A percentile compares a stretch with the other conserved stretches of the same genome.
phyloP scores from a whole-genome alignment of 2,113 vertebrate genomes.

The Lamprotornis superbus region DNA sequence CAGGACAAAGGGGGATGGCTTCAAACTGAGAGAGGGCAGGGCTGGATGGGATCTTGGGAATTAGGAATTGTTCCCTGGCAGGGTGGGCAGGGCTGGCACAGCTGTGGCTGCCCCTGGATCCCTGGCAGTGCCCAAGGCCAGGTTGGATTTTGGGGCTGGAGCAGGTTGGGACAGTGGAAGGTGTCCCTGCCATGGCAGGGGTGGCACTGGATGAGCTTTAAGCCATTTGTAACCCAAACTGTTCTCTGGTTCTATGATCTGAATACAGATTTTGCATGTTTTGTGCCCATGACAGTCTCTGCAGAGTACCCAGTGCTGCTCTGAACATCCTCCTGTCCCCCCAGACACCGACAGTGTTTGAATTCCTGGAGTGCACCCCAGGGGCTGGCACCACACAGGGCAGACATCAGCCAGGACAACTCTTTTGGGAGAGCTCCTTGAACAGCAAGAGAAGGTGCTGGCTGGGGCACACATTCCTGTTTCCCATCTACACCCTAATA shows the following conservation, averaged over 20 bases:
- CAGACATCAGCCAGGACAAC: neutral
- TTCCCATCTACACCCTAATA: fast-evolving
- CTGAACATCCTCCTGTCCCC: neutral
- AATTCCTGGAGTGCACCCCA: neutral
- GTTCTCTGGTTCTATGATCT: neutral
- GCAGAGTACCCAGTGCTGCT: neutral
- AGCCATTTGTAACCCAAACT: too few relatives aligned
- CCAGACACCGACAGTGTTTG: fast-evolving
- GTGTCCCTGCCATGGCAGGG: neutral
- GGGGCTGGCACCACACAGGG: neutral
- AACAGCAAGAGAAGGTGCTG: neutral
- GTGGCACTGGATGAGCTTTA: fast-evolving
- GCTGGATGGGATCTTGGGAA: fast-evolving
- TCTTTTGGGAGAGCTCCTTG: neutral
- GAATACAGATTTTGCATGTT: neutral
- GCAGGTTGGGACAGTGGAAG: neutral
- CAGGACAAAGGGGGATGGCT: neutral
- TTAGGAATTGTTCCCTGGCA: neutral
- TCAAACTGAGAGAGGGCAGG: fast-evolving
- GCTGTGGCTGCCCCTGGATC: neutral
- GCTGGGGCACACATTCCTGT: neutral
- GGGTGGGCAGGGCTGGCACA: neutral
- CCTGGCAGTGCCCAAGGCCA: neutral
- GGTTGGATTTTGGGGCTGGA: neutral
- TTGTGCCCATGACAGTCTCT: neutral